phyloP scores from a whole-genome alignment of 2,888 invertebrate genomes.

The Eupithecia centaureata region DNA sequence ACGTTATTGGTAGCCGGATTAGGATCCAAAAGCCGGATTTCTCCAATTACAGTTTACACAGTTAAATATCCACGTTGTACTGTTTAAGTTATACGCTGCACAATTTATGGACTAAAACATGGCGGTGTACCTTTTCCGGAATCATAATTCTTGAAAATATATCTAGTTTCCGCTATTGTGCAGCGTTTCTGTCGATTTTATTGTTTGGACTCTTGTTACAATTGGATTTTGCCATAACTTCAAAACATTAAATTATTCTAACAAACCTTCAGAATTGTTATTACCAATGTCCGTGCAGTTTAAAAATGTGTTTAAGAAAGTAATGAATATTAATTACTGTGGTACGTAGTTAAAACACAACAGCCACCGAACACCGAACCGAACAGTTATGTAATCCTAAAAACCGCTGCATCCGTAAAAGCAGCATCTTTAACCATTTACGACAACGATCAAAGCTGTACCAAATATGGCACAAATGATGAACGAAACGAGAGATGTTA shows the following conservation, averaged over 20 bases:
- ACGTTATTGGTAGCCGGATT: background rate
- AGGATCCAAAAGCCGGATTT: background rate
- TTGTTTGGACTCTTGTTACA: background rate
- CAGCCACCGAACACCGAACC: constrained; percentile 11
- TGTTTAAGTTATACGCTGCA: constrained; percentile 11
- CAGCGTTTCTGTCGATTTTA: constrained; percentile 1
- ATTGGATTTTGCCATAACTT: background rate
- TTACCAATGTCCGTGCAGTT: background rate
- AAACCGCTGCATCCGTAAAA: constrained; percentile 44
- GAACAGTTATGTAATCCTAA: constrained; percentile 37
- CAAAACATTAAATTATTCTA: background rate
- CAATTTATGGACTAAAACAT: constrained; percentile 24
- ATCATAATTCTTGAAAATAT: background rate
- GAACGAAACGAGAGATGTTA: constrained; percentile 27
- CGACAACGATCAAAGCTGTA: constrained; percentile 42
- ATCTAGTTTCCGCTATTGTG: constrained; percentile 11
- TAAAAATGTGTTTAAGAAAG: background rate
- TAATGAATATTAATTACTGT: constrained; percentile 9
- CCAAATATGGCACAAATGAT: constrained; percentile 34
- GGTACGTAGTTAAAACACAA: constrained; percentile 2
- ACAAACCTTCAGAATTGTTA: background rate
- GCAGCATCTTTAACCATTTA: constrained; percentile 37
- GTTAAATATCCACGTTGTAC: background rate
- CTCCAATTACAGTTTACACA: constrained; percentile 4
- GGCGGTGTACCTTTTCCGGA: background rate